phyloP scores from a whole-genome alignment of 2,888 invertebrate species.

The Calephelis perditalis region DNA sequence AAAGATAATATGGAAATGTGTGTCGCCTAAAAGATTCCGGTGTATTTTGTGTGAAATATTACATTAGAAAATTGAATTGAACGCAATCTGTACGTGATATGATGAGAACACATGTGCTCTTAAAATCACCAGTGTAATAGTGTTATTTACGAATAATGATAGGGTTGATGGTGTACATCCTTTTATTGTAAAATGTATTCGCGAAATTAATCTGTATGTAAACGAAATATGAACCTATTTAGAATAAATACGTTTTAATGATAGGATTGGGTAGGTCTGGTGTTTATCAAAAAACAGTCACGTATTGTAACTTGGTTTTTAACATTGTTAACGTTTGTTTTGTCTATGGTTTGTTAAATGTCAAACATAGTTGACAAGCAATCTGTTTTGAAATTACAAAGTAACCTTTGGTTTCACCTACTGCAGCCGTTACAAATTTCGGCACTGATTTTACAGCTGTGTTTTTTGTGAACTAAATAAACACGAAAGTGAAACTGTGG shows the following conservation, averaged over 20 bases:
- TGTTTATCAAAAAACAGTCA: constrained; percentile 9
- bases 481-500: too few species aligned
- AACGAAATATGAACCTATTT: background rate
- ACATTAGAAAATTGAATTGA: constrained; percentile 68
- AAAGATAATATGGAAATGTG: constrained; percentile 32
- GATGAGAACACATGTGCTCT: constrained; percentile 49
- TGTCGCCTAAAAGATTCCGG: constrained; percentile 71
- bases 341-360: constrained; percentile 8
- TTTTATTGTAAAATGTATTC: constrained; percentile 9
- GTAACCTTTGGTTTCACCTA: too few species aligned
- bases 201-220: constrained; percentile 3
- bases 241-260: background rate
- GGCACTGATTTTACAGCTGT: too few species aligned
- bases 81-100: constrained; percentile 57
- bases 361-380: background rate
- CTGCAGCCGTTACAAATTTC: too few species aligned
- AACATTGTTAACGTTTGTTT: constrained; percentile 9
- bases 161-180: constrained; percentile 18
- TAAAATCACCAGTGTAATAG: constrained; percentile 41
- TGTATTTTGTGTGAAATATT: constrained; percentile 70
- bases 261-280: background rate
- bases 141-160: constrained; percentile 36
- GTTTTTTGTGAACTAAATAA: too few species aligned
- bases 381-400: too few species aligned
- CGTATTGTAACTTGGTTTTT: constrained; percentile 3